Base-by-base conservation (phyloP, 2,797 vertebrate genomes). In the Mormyrus hasselquistii region DNA sequence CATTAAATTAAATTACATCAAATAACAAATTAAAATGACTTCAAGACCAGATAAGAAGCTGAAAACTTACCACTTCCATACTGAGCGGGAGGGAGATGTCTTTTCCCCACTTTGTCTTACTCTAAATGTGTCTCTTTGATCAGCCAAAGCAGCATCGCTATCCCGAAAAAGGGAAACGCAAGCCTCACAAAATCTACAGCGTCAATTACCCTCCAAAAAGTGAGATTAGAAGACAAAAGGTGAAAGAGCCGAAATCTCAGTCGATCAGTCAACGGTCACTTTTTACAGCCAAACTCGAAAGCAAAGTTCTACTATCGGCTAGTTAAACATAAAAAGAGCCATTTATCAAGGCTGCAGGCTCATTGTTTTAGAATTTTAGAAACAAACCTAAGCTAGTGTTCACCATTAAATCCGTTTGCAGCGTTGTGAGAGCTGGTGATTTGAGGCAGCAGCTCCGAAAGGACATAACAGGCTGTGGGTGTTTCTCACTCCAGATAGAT, bases 401-500 rank as follows among this genome's bases (percentile, higher is more conserved):
- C 38, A n/a, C 38, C 19, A 47, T 22, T 44, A 47, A 82, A 82
- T 82, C 41, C 19, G 3, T 47, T n/a, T 14, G 41, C 41, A n/a
- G 16, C 3, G 7, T 82, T 47, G 38, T 47, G 14, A 44, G 76
- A 5, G 34, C 38, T 82, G 41, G 1, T 3, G 76, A n/a, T 82
- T 47, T 82, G 16, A 82, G 44, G 76, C 38, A n/a, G 73, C 38
- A 19, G 41, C 76, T 82, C 29, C 0, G 19, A 44, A 82, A 44
- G 76, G 38, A 82, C 41, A 82, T 9, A 82, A 47, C 76, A n/a
- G 76, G 19, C 76, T 82, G 76, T n/a, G 38, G 41, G 76, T n/a
- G 76, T 82, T 82, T 82, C 76, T 82, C 76, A 82, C 76, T 82
- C 38, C 76, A 47, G 76, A 8, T 47, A 82, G 76, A 47, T 82